Evolutionary conservation across 2,113 vertebrate genomes (phyloP), one percentile per base, ranked within the genome.

Genomic region (Donacobius atricapilla): DNA sequence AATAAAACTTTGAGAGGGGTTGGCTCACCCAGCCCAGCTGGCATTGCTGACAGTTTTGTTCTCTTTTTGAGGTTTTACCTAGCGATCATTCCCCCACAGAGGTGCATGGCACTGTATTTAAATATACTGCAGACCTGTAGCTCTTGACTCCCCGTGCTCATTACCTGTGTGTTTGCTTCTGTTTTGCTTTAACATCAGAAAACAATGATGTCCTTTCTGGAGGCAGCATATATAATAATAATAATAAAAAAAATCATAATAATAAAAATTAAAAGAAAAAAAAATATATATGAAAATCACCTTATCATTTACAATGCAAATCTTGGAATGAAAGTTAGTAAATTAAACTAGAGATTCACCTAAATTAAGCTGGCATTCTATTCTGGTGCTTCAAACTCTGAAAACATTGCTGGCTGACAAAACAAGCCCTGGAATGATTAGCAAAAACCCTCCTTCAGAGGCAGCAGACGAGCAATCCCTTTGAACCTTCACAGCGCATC

Each of bases 221-320:
- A 83, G 39, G n/a, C 51, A 84, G 64, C 14, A 20, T 9, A 40
- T 20, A 16, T 10, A 44, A 60, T 58, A 24, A 37, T 21, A 48
- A 33, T 17, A 45, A 33, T 33, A n/a, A 28, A 30, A 10, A 63
- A 39, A 63, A 37, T 37, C 17, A 30, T 15, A 42, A 30, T 75
- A 23, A 48, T 35, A 27, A 30, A 37, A 47, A 35, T 37, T 30
- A 10, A 15, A 21, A 47, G n/a, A n/a, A n/a, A 44, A 47, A 45
- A 47, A 47, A 22, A 37, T 24, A 23, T 35, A 23, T 78, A 96
- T 95, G 90, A 96, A 96, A 95, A 94, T 94, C 71, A 89, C 53
- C 82, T 89, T 94, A 95, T 96, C 83, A 97, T 97, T 95, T 96
- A 96, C 94, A 96, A 96, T 97, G 94, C 95, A 96, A 96, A 97